Percentiles rank a stretch among this genome's conserved stretches.
Conservation (phyloP, 2,888 invertebrate species). For the Synanthedon myopaeformis region DNA sequence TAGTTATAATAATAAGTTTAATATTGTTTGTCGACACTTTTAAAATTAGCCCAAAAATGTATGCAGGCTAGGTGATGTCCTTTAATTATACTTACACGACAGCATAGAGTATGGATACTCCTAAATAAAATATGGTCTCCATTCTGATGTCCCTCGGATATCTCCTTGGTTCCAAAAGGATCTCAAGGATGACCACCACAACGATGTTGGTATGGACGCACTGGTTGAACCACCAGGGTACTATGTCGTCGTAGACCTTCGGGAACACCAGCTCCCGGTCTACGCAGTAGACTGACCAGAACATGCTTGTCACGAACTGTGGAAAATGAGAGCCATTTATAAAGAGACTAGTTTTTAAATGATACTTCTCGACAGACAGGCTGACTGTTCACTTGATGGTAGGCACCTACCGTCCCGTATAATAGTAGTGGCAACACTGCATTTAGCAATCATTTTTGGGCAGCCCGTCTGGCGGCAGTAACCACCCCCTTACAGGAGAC, state of each 20-base stretch:
- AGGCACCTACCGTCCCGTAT: too few species aligned
- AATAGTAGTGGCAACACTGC: too few species aligned
- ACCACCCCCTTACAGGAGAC: too few species aligned
- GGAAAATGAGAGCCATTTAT: conserved; percentile 12
- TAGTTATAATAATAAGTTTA: too few species aligned
- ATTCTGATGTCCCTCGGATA: conserved; percentile 29
- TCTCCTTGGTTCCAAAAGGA: conserved; percentile 42
- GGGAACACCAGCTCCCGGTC: conserved; percentile 72
- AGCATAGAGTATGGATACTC: conserved; percentile 33
- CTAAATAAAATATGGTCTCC: conserved; percentile 28
- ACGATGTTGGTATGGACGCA: conserved; percentile 68
- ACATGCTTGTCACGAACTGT: conserved; percentile 64
- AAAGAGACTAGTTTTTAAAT: too few species aligned
- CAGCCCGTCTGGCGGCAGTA: too few species aligned
- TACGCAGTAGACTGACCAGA: conserved; percentile 65
- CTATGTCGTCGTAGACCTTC: conserved; percentile 51
- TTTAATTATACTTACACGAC: conserved; percentile 48
- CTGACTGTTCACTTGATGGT: too few species aligned
- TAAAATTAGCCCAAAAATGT: too few species aligned
- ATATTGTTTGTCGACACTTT: too few species aligned
- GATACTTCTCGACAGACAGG: too few species aligned
- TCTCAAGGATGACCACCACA: conserved; percentile 55
- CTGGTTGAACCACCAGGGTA: conserved; percentile 72
- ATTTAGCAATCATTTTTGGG: too few species aligned
- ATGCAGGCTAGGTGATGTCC: too few species aligned